Percentiles rank a stretch among this genome's conserved stretches.
Evolutionary conservation across 2,888 invertebrate genomes (phyloP).

Genomic region (Cataglyphis rosenhaueri): DNA sequence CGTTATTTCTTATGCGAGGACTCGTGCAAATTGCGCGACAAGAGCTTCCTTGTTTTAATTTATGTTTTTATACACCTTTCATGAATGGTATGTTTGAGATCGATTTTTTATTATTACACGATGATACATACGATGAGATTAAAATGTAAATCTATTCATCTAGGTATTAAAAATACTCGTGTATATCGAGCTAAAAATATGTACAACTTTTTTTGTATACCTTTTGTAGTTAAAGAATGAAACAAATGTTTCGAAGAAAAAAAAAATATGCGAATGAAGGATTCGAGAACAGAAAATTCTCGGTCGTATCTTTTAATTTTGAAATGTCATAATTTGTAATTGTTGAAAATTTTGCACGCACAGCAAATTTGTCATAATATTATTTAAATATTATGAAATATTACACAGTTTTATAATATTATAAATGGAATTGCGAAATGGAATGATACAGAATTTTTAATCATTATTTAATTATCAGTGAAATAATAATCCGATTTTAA

Average conservation of each 20-base stretch:
- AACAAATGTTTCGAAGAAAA: not conserved
- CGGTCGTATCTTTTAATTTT: not conserved
- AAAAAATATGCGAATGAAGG: not conserved
- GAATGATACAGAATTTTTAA: not conserved
- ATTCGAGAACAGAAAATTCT: not conserved
- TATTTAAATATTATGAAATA: not conserved
- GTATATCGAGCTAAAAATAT: slow-evolving; percentile 11
- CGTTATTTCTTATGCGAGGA: not conserved
- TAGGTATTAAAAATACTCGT: slow-evolving; percentile 8
- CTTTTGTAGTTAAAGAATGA: not conserved
- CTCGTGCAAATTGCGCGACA: slow-evolving; percentile 1
- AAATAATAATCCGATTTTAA: not conserved
- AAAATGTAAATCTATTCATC: slow-evolving; percentile 9
- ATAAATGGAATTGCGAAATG: not conserved
- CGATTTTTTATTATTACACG: not conserved
- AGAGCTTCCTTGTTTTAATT: not conserved
- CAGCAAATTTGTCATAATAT: not conserved
- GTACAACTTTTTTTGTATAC: not conserved
- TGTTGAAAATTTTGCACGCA: not conserved
- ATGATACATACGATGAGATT: not conserved
- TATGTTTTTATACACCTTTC: not conserved
- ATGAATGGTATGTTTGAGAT: not conserved
- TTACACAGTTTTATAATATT: not conserved
- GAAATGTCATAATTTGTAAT: not conserved
- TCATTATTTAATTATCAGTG: not conserved